Percentiles rank a stretch among this genome's conserved stretches.
Evolutionary conservation across 2,113 vertebrate species (phyloP).

Genomic region (Semnornis frantzii): DNA sequence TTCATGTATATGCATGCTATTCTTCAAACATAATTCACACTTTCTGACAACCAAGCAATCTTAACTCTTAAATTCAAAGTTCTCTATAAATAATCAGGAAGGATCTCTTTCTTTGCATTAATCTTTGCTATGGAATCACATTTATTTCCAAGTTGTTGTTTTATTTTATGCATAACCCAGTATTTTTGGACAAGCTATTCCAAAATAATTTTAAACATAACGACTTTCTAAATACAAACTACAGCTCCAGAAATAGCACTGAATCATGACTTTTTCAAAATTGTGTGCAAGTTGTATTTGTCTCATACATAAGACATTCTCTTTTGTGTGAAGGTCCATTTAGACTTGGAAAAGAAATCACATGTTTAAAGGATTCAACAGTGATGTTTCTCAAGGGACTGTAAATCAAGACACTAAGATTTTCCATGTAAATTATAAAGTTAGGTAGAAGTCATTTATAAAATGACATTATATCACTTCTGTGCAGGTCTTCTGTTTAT

Average conservation of each 20-base stretch:
- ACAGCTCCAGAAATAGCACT: neutral
- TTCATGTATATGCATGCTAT: neutral
- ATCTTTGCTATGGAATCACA: neutral
- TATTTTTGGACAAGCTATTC: neutral
- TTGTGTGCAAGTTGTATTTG: neutral
- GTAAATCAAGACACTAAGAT: neutral
- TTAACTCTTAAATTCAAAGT: neutral
- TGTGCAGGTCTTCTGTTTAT: neutral
- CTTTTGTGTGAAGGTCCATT: neutral
- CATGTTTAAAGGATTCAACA: neutral
- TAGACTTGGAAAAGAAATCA: neutral
- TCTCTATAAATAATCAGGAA: neutral
- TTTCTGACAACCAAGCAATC: neutral
- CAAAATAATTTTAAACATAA: neutral
- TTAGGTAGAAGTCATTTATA: neutral
- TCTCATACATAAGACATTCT: neutral
- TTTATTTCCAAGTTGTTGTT: neutral
- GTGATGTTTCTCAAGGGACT: neutral
- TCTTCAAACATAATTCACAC: neutral
- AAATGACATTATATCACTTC: neutral
- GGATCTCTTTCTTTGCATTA: neutral
- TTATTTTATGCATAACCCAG: neutral
- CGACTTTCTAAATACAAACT: slow-evolving; percentile 1
- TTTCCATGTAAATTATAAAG: neutral
- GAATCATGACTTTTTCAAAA: neutral